Percentiles rank a stretch among this genome's conserved stretches.
These are phyloP conservation scores for Diploptera punctata DNA, from an alignment of 2,888 invertebrate genomes.

Conservation along the genomic window DNA sequence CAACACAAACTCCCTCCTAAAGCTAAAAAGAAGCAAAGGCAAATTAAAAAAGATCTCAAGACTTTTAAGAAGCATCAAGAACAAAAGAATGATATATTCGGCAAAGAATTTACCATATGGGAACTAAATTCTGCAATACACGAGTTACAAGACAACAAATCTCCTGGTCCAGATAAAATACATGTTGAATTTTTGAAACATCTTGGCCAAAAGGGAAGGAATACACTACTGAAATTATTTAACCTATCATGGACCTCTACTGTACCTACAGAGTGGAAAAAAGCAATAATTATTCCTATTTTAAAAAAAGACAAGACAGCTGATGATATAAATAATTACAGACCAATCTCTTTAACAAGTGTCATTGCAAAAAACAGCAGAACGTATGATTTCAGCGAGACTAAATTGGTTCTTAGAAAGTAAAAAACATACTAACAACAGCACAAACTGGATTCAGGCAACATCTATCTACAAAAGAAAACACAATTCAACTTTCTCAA, in stretches of 20 bases:
- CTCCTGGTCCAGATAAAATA: background rate
- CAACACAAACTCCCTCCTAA: background rate
- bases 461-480: background rate
- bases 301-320: background rate
- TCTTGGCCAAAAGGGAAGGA: background rate
- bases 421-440: background rate
- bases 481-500: background rate
- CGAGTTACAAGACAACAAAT: background rate
- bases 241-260: background rate
- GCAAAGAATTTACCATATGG: background rate
- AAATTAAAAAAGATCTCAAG: background rate
- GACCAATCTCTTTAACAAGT: slow-evolving; percentile 4
- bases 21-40: background rate
- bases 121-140: background rate
- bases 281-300: slow-evolving; percentile 6
- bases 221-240: background rate
- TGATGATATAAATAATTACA: background rate
- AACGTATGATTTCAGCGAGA: background rate
- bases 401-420: background rate
- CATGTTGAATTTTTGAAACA: slow-evolving; percentile 5
- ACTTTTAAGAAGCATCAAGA: background rate
- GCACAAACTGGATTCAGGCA: slow-evolving; percentile 5
- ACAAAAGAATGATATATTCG: background rate
- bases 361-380: slow-evolving; percentile 1
- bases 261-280: background rate